Evolutionary conservation across 2,888 invertebrate species (phyloP).

Genomic region (Epistrophe eligans): DNA sequence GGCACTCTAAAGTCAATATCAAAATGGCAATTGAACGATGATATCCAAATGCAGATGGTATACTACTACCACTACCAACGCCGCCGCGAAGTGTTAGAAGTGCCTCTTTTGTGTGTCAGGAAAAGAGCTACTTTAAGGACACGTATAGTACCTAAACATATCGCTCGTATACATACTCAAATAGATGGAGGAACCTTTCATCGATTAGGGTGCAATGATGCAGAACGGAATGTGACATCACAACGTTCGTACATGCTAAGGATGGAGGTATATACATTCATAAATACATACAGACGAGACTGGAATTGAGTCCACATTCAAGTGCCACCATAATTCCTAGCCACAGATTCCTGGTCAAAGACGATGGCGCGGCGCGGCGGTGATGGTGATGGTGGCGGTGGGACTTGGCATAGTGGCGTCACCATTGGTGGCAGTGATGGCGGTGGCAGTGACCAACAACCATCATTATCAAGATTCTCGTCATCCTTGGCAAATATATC

Average conservation of each 20-base stretch:
- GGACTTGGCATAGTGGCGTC: conserved; percentile 35
- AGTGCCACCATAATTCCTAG: conserved; percentile 64
- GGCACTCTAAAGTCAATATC: conserved; percentile 39
- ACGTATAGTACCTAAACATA: not conserved
- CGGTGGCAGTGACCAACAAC: conserved; percentile 46
- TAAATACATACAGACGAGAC: not conserved
- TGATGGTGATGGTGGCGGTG: not conserved
- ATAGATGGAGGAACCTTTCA: conserved; percentile 30
- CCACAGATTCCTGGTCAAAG: conserved; percentile 61
- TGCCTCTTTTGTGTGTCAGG: conserved; percentile 10
- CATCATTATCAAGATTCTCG: conserved; percentile 49
- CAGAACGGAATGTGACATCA: conserved; percentile 37
- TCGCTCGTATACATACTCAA: not conserved
- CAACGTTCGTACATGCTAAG: not conserved
- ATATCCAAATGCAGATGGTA: conserved; percentile 56
- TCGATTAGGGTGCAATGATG: conserved; percentile 57
- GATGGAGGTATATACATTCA: not conserved
- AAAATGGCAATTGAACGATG: conserved; percentile 46
- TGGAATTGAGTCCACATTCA: conserved; percentile 53
- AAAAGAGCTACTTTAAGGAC: conserved; percentile 43
- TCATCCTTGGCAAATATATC: conserved; percentile 50
- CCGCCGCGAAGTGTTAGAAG: not conserved
- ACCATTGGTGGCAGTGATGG: conserved; percentile 18
- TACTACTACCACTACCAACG: too few species aligned
- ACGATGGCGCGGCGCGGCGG: conserved; percentile 17